phyloP scores from a whole-genome alignment of 2,113 vertebrate species.

The Protobothrops flavoviridis region DNA sequence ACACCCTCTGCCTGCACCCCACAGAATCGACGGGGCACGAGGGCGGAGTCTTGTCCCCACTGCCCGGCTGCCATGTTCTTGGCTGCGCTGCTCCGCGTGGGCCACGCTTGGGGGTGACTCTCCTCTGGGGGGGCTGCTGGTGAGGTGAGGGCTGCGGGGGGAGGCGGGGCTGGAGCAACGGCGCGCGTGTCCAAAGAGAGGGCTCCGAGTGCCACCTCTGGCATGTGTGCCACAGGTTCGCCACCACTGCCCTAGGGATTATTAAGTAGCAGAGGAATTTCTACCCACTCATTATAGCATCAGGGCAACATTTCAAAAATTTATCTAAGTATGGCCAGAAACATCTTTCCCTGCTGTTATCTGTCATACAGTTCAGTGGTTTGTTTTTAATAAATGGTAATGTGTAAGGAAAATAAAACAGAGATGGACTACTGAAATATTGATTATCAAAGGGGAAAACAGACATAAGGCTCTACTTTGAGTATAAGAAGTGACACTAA shows the following conservation, averaged over 20 bases:
- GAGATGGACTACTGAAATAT: slow-evolving; percentile 22
- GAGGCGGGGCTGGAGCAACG: too few species aligned
- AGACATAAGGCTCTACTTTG: background rate
- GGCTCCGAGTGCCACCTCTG: too few species aligned
- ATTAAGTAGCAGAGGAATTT: background rate
- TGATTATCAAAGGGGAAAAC: slow-evolving; percentile 25
- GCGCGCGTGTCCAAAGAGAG: too few species aligned
- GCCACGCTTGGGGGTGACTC: too few species aligned
- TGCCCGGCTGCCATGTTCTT: too few species aligned
- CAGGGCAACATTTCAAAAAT: slow-evolving; percentile 23
- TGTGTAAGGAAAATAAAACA: background rate
- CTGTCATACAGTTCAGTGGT: slow-evolving; percentile 2
- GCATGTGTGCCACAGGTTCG: too few species aligned
- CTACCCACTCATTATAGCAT: slow-evolving; percentile 9
- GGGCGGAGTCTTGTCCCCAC: too few species aligned
- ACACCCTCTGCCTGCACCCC: too few species aligned
- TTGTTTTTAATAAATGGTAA: slow-evolving; percentile 19
- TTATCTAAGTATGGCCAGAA: slow-evolving; percentile 15
- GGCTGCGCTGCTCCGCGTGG: too few species aligned
- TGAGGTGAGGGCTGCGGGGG: too few species aligned
- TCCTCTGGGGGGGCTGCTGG: too few species aligned
- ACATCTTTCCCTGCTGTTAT: background rate
- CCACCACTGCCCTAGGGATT: background rate
- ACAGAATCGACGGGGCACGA: too few species aligned
- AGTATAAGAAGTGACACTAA: background rate